Evolutionary conservation across 2,888 invertebrate species (phyloP), one percentile per base, ranked within the genome.

Genomic region (Frankliniella intonsa): DNA sequence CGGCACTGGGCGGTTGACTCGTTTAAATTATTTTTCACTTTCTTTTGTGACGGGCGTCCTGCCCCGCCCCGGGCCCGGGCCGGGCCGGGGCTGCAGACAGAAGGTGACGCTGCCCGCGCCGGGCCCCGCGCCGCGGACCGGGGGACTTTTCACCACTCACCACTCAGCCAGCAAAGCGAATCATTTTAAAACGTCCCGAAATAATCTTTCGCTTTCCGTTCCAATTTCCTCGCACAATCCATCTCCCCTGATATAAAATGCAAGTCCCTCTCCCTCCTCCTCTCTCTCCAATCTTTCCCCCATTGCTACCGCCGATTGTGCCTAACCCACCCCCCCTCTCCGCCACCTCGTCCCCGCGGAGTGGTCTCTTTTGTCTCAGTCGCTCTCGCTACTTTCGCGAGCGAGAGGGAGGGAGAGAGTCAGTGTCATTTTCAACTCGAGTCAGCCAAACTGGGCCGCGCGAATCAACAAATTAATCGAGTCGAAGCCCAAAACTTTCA

Each of bases 201-300:
- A 76, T 76, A 25, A 76, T 76, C 69, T 76, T 76, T 25, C 69
- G 69, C 69, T 76, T 76, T 76, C 69, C 69, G 69, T 76, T 76
- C 69, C 69, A 76, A 76, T 76, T 76, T 76, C 69, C 69, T 76
- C 69, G 69, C 69, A 76, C 69, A 76, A 76, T 76, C 69, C 86
- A 86, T 85, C 85, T 85, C 84, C 84, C 85, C 86, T 87, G 87
- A 86, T 85, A 86, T 86, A 86, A 87, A 86, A 86, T 84, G 83
- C 84, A 82, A 84, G 84, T 84, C 85, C 84, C 84, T 85, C 86
- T 85, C 85, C 83, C 84, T 84, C 83, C n/a, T n/a, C 62, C 62
- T 3, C 62, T 62, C 62, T 62, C 62, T 62, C 62, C 62, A 7
- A 17, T 14, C 62, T 62, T n/a, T 17, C 62, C n/a, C 62, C 5